Evolutionary conservation across 2,113 vertebrate species (phyloP), one percentile per base, ranked within the genome.

Genomic region (Sinocyclocheilus maitianheensis): DNA sequence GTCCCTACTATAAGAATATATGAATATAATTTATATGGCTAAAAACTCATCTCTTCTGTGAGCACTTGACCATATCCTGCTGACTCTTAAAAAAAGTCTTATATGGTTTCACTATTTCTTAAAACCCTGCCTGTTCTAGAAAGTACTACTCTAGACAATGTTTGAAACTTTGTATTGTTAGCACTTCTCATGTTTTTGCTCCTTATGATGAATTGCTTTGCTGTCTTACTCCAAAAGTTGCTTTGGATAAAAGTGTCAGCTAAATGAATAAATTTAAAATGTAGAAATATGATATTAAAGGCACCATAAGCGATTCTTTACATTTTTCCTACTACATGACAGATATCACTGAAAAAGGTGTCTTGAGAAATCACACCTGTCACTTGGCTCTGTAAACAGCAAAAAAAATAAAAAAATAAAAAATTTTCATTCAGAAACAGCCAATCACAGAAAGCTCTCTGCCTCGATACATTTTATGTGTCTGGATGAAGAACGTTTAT

Each of bases 331-430:
- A 60, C 18, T n/a, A 60, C 58, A 58, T 20, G 20, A n/a, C 58
- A 60, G 20, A 60, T n/a, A 9, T 60, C 55, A 60, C 55, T 22
- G 20, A 60, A 60, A 60, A 3, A 60, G 58, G 74, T 51, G 46
- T 77, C 43, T 51, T 77, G 74, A 51, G 46, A 53, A 77, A 5
- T 77, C 74, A 48, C 40, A 24, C 22, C 74, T n/a, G 22, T 75
- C 74, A 63, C 62, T 63, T 65, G 10, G 63, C 63, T 13, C 58
- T 60, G 12, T 65, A 65, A 65, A 26, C 22, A n/a, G 2, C 60
- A n/a, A 63, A 63, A 62, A 11, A 37, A 37, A 37, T 1, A 26
- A 26, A 26, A 26, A 1, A 26, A 26, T 26, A 37, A 37, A 5
- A 5, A 37, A 0, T 37, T 37, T 37, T 37, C 37, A 37, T 1